These are phyloP conservation scores for Melitaea athalia DNA, from an alignment of 2,888 invertebrate genomes.

Conservation along the genomic window DNA sequence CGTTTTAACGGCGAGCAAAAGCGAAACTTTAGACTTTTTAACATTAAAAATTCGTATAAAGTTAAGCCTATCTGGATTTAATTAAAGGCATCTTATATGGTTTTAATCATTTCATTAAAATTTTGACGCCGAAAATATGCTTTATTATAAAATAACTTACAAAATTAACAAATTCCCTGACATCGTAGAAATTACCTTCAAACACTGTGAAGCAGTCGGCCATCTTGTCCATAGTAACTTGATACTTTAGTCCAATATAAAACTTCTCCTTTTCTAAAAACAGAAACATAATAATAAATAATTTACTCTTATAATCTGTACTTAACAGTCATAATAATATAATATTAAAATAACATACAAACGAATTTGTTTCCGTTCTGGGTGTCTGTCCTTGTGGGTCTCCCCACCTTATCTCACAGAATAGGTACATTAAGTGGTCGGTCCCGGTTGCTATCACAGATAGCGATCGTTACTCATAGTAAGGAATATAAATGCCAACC, in stretches of 20 bases:
- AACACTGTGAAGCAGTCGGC: constrained; percentile 40
- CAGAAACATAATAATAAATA: neutral
- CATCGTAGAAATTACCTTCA: constrained; percentile 42
- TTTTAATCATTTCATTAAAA: neutral
- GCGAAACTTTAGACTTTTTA: too few relatives aligned
- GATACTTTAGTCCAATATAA: constrained; percentile 41
- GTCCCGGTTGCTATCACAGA: too few relatives aligned
- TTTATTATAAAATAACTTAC: constrained; percentile 36
- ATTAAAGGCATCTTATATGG: neutral
- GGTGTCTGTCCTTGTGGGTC: too few relatives aligned
- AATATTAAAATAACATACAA: neutral
- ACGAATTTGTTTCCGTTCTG: too few relatives aligned
- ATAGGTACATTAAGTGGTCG: too few relatives aligned
- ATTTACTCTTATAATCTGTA: too few relatives aligned
- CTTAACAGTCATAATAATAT: too few relatives aligned
- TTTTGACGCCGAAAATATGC: constrained; percentile 3
- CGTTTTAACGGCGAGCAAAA: too few relatives aligned
- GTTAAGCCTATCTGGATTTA: neutral
- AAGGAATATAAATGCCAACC: too few relatives aligned
- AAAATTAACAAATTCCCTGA: constrained; percentile 41
- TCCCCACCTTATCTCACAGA: too few relatives aligned
- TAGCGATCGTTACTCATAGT: too few relatives aligned
- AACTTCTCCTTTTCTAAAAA: constrained; percentile 27
- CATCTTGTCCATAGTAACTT: constrained; percentile 40
- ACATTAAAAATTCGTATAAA: too few relatives aligned